Percentiles rank a stretch among this genome's conserved stretches.
Evolutionary conservation across 2,888 invertebrate genomes (phyloP).

Genomic region (Eristalis tenax): DNA sequence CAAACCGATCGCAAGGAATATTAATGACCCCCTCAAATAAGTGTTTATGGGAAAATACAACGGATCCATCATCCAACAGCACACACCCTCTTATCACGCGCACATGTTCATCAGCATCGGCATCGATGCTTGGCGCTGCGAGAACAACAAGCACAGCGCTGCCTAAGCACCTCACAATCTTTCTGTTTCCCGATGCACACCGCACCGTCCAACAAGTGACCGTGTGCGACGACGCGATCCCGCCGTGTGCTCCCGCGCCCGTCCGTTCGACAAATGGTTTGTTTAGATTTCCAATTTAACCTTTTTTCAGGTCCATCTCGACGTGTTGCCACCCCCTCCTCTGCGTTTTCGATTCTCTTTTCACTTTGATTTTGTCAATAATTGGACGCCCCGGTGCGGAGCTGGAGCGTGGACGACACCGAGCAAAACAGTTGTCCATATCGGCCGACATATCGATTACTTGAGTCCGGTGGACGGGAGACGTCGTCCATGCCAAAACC

Average conservation of each 20-base stretch:
- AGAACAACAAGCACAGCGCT: not conserved
- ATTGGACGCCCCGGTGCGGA: conserved; percentile 8
- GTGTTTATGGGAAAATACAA: not conserved
- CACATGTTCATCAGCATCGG: conserved; percentile 12
- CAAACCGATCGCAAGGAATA: not conserved
- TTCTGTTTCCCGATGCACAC: conserved; percentile 2
- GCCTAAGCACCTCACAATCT: conserved; percentile 24
- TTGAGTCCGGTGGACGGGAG: conserved; percentile 54
- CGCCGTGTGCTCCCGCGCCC: not conserved
- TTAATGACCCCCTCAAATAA: conserved; percentile 7
- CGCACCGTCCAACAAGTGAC: conserved; percentile 14
- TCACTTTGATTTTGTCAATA: conserved; percentile 61
- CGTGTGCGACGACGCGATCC: not conserved
- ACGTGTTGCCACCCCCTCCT: conserved; percentile 1
- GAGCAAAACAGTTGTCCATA: conserved; percentile 43
- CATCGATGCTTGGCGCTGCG: not conserved
- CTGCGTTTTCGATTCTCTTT: conserved; percentile 36
- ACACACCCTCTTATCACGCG: not conserved
- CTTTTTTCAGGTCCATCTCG: conserved; percentile 9
- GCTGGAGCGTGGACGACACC: not conserved
- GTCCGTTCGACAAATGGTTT: conserved; percentile 54
- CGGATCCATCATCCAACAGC: not conserved
- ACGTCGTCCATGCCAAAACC: conserved; percentile 64
- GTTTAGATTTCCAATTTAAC: conserved; percentile 53
- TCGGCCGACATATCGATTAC: conserved; percentile 60